Evolutionary conservation across 2,797 vertebrate genomes (phyloP), one percentile per base, ranked within the genome.

Genomic region (Threskiornis aethiopicus): DNA sequence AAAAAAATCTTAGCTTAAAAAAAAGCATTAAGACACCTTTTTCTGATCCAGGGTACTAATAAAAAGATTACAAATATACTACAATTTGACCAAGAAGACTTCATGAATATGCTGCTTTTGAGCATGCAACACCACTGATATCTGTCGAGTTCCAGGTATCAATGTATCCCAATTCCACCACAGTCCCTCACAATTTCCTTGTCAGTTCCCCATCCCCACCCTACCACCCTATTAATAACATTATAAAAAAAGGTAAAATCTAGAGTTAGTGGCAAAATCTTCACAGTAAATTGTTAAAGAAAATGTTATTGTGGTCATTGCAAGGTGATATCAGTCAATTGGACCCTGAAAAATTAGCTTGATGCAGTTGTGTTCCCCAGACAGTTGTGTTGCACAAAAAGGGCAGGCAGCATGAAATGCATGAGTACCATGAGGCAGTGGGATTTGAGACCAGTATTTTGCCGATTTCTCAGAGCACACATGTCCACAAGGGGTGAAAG

Each of bases 341-440:
- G 99, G 99, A 84, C 99, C 99, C 98, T 99, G 99, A 98, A 99
- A 99, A 98, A 99, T 99, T 15, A 99, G 98, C 97, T 99, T 99
- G 97, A 99, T 89, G 92, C 98, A 99, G 98, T 99, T 99, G 97
- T 99, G 99, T 17, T 98, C 98, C 44, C 99, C 98, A 46, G 98
- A 96, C 91, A 99, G 99, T 97, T 99, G 99, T 26, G 98, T 98
- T 92, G 99, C 99, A 72, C 99, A 99, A 98, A 99, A 99, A 13
- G 99, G 99, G 98, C 99, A 99, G 95, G 99, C 98, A 4, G 99
- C 99, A 25, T 99, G 99, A 98, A 99, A 99, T 18, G 99, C 99
- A 10, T 99, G 99, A 2, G 99, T 99, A 69, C 99, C 99, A 5
- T 99, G 99, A 4, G 99, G 99, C 96, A 99, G 97, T 0, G 99